A percentile compares a stretch with the other conserved stretches of the same genome.
Evolutionary conservation across 1,140 invertebrate genomes (phyloP).

Genomic region (Ips typographus): DNA sequence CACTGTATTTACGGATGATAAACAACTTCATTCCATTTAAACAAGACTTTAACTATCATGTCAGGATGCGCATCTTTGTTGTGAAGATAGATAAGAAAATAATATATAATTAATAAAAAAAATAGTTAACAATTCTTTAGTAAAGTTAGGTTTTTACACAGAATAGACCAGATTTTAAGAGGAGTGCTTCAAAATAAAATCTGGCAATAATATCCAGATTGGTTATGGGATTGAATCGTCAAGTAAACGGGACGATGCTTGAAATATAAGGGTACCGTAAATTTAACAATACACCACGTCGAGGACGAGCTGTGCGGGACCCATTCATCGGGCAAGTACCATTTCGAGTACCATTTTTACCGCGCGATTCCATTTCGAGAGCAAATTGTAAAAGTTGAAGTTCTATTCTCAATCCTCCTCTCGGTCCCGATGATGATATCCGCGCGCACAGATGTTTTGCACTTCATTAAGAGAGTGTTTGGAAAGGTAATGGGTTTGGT

Average conservation of each 20-base stretch:
- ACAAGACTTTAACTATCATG: too few relatives aligned
- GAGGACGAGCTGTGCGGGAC: background rate
- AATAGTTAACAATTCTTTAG: too few relatives aligned
- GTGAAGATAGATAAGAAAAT: too few relatives aligned
- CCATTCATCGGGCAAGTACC: constrained; percentile 1
- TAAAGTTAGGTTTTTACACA: too few relatives aligned
- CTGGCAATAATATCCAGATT: too few relatives aligned
- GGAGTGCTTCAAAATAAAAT: too few relatives aligned
- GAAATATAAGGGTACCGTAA: background rate
- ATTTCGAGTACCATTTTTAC: constrained; percentile 6
- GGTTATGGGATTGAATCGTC: background rate
- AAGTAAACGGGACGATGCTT: background rate
- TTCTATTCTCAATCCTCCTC: constrained; percentile 14
- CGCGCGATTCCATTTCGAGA: constrained; percentile 13
- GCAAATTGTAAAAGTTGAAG: constrained; percentile 10
- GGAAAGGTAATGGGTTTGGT: constrained; percentile 24
- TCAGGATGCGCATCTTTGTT: too few relatives aligned
- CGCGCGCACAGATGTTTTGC: constrained; percentile 21
- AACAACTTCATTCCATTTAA: too few relatives aligned
- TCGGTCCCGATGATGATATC: constrained; percentile 6
- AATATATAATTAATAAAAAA: too few relatives aligned
- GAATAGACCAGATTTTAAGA: too few relatives aligned
- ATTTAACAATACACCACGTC: constrained; percentile 6
- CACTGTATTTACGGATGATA: too few relatives aligned
- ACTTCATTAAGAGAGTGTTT: constrained; percentile 25